Conservation (phyloP, 2,888 invertebrate species). For the Patella caerulea region DNA sequence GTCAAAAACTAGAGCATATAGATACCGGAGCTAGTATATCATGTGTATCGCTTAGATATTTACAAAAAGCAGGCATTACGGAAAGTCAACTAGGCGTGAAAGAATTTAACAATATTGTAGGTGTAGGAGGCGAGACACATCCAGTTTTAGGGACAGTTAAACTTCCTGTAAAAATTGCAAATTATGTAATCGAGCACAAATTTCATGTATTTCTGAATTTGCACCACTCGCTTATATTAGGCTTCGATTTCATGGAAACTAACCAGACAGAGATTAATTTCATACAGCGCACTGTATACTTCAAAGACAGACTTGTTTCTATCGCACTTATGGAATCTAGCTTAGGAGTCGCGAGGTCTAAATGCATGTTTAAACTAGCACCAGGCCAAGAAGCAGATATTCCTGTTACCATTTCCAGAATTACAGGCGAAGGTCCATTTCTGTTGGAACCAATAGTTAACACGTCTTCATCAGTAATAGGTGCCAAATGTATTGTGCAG, state of each 20-base stretch:
- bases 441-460: neutral
- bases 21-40: neutral
- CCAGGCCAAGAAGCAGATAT: too few species aligned
- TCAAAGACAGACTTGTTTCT: too few species aligned
- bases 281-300: constrained; percentile 16
- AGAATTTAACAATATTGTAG: constrained; percentile 12
- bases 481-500: neutral
- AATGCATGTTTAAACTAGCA: too few species aligned
- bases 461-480: neutral
- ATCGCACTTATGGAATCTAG: too few species aligned
- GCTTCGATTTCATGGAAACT: constrained; percentile 35
- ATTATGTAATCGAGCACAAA: too few species aligned
- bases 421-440: too few species aligned
- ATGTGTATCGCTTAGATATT: neutral
- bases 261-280: constrained; percentile 32
- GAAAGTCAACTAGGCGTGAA: neutral
- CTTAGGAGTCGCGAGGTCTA: too few species aligned
- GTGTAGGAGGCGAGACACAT: constrained; percentile 21
- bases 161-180: constrained; percentile 7
- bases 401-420: too few species aligned
- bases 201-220: constrained; percentile 19
- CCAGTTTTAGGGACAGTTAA: constrained; percentile 19
- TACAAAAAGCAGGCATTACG: neutral
- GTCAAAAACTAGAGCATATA: neutral
- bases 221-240: constrained; percentile 22